Evolutionary conservation across 2,888 invertebrate genomes (phyloP), one percentile per base, ranked within the genome.

Genomic region (Sphaerophoria rueppellii): DNA sequence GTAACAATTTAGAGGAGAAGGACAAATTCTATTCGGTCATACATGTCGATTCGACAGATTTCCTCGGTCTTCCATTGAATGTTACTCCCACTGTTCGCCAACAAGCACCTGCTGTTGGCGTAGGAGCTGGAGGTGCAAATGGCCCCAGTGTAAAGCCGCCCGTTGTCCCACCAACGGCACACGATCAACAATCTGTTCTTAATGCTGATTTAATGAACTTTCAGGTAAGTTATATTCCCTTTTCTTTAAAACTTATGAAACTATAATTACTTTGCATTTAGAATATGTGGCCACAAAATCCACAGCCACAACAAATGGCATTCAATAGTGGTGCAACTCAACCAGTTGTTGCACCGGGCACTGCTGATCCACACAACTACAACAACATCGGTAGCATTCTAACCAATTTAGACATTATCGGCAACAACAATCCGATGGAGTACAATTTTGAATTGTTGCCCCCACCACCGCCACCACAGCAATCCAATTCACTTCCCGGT

Each of bases 311-410:
- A 58, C 86, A 87, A 83, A 76, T 85, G 85, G 67, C 76, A 48
- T 85, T 85, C 81, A 85, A 77, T 24, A 85, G 58, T 14, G 58
- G 81, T 54, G 81, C 80, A 0, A 81, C 73, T 2, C 85, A 81
- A 70, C 81, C 85, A 43, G 85, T 73, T 34, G 80, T 73, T 9
- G 32, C 83, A 57, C 50, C 85, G 14, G 81, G 76, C 40, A 65
- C 81, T 6, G 65, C 82, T 40, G 91, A 91, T 88, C 88, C 91
- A 4, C 91, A 91, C 76, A 91, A 89, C 70, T 92, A 92, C 86
- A 92, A 91, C 74, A 92, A 92, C 79, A 92, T 92, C 76, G 92
- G 92, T 65, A 92, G 91, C 88, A 92, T 92, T 88, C 89, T 92
- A 57, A 92, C 92, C 87, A 92, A 92, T 90, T 89, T 92, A 88